These are phyloP conservation scores for Mystacides longicornis DNA, from an alignment of 2,888 invertebrate species.

Conservation along the genomic window DNA sequence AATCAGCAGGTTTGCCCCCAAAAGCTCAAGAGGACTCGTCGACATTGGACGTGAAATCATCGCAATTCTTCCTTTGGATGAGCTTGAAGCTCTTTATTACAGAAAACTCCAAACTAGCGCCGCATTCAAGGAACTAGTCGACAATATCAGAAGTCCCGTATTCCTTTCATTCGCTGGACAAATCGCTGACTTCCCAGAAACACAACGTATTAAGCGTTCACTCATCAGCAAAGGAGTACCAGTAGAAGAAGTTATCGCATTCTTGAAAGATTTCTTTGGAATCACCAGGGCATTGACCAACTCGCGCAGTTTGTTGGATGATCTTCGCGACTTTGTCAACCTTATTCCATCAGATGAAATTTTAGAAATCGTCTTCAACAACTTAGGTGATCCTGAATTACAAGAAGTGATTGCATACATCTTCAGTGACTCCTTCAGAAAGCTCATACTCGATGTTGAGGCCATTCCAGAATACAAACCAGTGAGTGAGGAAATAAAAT, in stretches of 20 bases:
- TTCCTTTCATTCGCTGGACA: conserved; percentile 5
- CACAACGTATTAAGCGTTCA: conserved; percentile 2
- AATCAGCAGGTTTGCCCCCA: neutral
- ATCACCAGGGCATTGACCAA: no score
- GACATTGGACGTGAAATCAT: conserved; percentile 8
- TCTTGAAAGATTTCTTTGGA: no score
- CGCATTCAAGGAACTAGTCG: conserved; percentile 8
- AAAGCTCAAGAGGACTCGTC: conserved; percentile 1
- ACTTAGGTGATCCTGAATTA: conserved; percentile 15
- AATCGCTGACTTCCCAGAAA: neutral
- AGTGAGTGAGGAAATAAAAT: conserved; percentile 3
- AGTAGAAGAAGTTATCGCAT: no score
- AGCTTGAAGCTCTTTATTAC: conserved; percentile 5
- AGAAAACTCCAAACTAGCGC: conserved; percentile 10
- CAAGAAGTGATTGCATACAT: conserved; percentile 9
- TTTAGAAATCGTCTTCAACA: conserved; percentile 4
- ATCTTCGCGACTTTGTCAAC: conserved; percentile 15
- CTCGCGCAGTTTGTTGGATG: conserved; percentile 5
- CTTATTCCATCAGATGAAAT: conserved; percentile 13
- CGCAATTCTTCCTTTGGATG: conserved; percentile 7
- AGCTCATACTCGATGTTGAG: conserved; percentile 5
- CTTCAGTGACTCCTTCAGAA: conserved; percentile 14
- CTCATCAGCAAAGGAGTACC: conserved; percentile 11
- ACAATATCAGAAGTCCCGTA: conserved; percentile 1
- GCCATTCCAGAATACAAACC: conserved; percentile 13